Percentiles rank a stretch among this genome's conserved stretches.
These are phyloP conservation scores for Dascillus cervinus DNA, from an alignment of 2,888 invertebrate species.

Conservation along the genomic window DNA sequence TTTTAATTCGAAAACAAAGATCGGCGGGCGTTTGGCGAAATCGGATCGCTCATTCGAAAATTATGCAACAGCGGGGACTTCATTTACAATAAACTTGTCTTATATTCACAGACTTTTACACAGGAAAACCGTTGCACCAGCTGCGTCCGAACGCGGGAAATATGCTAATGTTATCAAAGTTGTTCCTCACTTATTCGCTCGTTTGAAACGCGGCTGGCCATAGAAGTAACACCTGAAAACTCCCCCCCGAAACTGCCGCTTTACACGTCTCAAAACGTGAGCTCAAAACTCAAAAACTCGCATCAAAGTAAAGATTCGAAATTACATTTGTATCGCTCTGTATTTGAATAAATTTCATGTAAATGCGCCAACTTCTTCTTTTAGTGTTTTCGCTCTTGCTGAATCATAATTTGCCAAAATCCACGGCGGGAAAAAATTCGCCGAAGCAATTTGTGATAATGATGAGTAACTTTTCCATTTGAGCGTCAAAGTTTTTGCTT, in stretches of 20 bases:
- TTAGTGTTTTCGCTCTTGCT: conserved; percentile 4
- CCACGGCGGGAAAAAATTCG: conserved; percentile 25
- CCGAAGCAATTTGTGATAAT: conserved; percentile 25
- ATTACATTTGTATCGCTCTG: conserved; percentile 27
- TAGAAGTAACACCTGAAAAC: conserved; percentile 33
- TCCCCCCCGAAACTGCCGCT: conserved; percentile 20
- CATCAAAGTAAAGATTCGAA: conserved; percentile 27
- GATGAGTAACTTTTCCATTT: conserved; percentile 28
- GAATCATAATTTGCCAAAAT: too few relatives aligned
- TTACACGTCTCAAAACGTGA: conserved; percentile 12
- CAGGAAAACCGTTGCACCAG: conserved; percentile 19
- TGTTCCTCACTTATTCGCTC: conserved; percentile 29
- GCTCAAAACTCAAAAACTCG: conserved; percentile 19
- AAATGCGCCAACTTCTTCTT: conserved; percentile 19
- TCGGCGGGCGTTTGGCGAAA: too few relatives aligned
- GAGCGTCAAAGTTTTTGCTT: conserved; percentile 23
- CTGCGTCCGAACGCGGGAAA: conserved; percentile 28
- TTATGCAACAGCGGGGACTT: too few relatives aligned
- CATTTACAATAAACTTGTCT: conserved; percentile 7
- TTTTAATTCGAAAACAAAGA: too few relatives aligned
- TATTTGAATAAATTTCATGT: conserved; percentile 26
- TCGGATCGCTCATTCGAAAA: neutral
- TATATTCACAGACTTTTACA: conserved; percentile 9
- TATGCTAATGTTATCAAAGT: conserved; percentile 35
- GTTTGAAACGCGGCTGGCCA: conserved; percentile 29